Base-by-base conservation (phyloP, 1,140 invertebrate species). In the Gerris buenoi region DNA sequence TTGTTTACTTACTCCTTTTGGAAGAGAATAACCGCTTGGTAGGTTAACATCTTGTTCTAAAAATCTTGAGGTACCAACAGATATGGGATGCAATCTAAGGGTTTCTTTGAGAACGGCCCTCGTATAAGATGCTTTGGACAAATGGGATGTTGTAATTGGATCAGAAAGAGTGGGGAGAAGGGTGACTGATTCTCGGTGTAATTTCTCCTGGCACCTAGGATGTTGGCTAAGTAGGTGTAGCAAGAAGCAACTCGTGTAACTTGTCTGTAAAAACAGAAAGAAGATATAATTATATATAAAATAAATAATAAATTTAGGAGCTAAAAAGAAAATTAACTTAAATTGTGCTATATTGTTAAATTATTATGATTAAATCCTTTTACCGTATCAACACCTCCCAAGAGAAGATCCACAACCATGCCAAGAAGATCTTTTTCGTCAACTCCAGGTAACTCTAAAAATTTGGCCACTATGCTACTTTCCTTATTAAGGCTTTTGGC, bases 341-440 rank as follows among this genome's bases (percentile, higher is more conserved):
- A 33, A 26, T 22, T 22, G 22, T 5, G 25, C n/a, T n/a, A n/a
- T n/a, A n/a, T n/a, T n/a, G n/a, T n/a, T n/a, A n/a, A n/a, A n/a
- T n/a, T n/a, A n/a, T n/a, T n/a, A n/a, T n/a, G n/a, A n/a, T n/a
- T 56, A n/a, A 56, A 56, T 14, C 13, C 77, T n/a, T 75, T 80
- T 80, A 89, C 88, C 64, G 93, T 95, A 76, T 95, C 91, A 46
- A 94, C 85, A 62, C 90, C 90, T 28, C 89, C 92, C 68, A 94
- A 78, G 2, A 95, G 74, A 74, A 93, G 84, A 77, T 95, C 92
- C 27, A 88, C 86, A 26, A 88, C 83, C 79, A 93, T 88, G 63
- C 89, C 89, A 25, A 88, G 79, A 5, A 94, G 79, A 77, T 95
- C 92, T 74, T 87, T 88, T 22, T 82, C 78, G 76, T 91, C 85